Percentiles rank a stretch among this genome's conserved stretches.
Conservation (phyloP, 2,888 invertebrate species). For the Chirona hameri region DNA sequence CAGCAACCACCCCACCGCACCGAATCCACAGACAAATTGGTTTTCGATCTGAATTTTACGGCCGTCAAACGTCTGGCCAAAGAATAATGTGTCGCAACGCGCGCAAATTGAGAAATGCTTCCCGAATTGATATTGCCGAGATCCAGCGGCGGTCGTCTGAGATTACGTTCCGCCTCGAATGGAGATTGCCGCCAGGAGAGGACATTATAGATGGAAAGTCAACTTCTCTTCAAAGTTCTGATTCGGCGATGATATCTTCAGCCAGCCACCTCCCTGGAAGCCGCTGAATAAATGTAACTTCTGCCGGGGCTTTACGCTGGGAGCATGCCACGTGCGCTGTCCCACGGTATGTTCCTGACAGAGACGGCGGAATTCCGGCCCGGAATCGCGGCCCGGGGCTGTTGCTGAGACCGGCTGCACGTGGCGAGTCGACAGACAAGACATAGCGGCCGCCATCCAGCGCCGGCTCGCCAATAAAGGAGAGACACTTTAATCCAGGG, state of each 20-base stretch:
- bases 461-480: neutral
- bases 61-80: neutral
- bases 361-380: too few relatives aligned
- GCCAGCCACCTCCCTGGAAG: too few relatives aligned
- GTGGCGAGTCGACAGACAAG: too few relatives aligned
- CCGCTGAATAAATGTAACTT: too few relatives aligned
- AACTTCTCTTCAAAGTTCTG: neutral
- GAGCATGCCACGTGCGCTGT: too few relatives aligned
- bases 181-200: neutral
- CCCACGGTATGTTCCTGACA: too few relatives aligned
- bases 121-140: neutral
- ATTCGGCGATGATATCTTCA: neutral
- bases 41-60: neutral
- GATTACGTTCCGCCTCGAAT: neutral
- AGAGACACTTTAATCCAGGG: neutral
- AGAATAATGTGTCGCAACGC: neutral
- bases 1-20: too few relatives aligned
- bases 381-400: too few relatives aligned
- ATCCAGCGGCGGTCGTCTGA: neutral
- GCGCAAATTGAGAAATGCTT: neutral
- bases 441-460: too few relatives aligned
- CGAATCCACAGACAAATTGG: neutral
- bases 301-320: too few relatives aligned
- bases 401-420: too few relatives aligned
- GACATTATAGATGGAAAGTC: slow-evolving; percentile 8